phyloP scores from a whole-genome alignment of 2,113 vertebrate genomes.

The Crotalus tigris region DNA sequence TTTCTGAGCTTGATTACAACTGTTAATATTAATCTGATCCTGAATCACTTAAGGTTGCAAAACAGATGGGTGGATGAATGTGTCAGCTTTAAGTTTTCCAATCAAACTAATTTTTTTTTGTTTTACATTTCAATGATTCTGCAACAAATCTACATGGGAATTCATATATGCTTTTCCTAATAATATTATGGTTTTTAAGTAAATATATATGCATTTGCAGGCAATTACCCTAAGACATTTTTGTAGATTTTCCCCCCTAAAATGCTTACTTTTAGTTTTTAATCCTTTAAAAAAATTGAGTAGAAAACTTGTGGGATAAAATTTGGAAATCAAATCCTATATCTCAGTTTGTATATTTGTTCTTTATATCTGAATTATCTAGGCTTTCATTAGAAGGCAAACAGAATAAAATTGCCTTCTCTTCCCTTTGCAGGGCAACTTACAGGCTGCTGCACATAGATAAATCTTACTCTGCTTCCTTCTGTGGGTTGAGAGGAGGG shows the following conservation, averaged over 20 bases:
- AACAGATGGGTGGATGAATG: background rate
- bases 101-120: background rate
- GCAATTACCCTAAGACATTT: background rate
- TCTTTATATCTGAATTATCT: background rate
- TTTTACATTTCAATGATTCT: background rate
- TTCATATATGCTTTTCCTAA: background rate
- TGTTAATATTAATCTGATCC: background rate
- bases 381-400: background rate
- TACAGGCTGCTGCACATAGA: background rate
- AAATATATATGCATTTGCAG: background rate
- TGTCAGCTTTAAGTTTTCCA: background rate
- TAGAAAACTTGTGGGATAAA: background rate
- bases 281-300: background rate
- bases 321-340: background rate
- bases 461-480: background rate
- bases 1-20: background rate
- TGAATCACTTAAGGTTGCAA: background rate
- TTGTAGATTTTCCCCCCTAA: background rate
- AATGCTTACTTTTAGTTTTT: background rate
- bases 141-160: background rate
- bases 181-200: background rate
- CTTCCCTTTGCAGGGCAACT: background rate
- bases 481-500: background rate
- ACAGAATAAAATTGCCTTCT: background rate
- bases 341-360: background rate